Percentiles rank a stretch among this genome's conserved stretches.
These are phyloP conservation scores for Malurus elegans DNA, from an alignment of 2,113 vertebrate species.

Conservation along the genomic window DNA sequence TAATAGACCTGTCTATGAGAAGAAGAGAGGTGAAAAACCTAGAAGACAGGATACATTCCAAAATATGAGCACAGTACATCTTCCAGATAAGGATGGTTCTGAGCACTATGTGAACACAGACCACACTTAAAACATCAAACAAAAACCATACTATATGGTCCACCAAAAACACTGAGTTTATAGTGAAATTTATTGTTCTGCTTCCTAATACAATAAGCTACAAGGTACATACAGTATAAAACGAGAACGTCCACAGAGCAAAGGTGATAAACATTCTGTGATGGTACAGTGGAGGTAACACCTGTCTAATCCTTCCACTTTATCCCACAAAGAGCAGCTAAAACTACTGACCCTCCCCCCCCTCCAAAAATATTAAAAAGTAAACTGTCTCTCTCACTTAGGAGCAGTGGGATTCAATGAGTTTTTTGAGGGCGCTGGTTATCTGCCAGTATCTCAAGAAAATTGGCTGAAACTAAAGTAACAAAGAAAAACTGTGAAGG, in stretches of 20 bases:
- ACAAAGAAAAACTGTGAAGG: conserved; percentile 68
- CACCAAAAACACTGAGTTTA: conserved; percentile 70
- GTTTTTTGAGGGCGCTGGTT: conserved; percentile 66
- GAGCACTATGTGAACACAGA: conserved; percentile 35
- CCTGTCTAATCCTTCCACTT: conserved; percentile 63
- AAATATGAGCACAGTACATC: background rate
- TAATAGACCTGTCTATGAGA: background rate
- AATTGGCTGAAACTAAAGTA: conserved; percentile 70
- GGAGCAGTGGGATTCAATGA: conserved; percentile 60
- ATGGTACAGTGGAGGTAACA: conserved; percentile 70
- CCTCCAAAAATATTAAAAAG: conserved; percentile 70
- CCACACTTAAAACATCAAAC: conserved; percentile 56
- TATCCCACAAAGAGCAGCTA: conserved; percentile 70
- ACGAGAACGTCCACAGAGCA: conserved; percentile 78
- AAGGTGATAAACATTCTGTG: conserved; percentile 75
- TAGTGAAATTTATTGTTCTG: conserved; percentile 82
- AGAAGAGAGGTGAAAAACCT: conserved; percentile 12
- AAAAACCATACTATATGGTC: conserved; percentile 57
- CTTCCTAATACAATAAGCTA: conserved; percentile 80
- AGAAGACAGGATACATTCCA: background rate
- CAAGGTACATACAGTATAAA: conserved; percentile 84
- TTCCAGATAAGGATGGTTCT: background rate
- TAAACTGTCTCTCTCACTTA: conserved; percentile 72
- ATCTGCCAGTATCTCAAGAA: conserved; percentile 50
- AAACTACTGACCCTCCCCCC: conserved; percentile 65